Conservation (phyloP, 2,797 vertebrate genomes). For the Allobates femoralis region DNA sequence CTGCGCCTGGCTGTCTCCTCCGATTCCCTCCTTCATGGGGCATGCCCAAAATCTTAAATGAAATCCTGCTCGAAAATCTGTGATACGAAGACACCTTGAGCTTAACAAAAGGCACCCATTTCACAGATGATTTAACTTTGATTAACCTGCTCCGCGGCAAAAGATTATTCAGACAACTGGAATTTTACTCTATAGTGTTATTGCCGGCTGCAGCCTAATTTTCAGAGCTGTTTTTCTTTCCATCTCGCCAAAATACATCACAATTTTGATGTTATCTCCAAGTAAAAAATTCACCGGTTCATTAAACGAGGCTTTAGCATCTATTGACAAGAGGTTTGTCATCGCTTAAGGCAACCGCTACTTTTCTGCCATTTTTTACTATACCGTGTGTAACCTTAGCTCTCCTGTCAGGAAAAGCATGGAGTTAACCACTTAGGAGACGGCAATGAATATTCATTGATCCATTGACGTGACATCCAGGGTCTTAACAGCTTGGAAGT, state of each 20-base stretch:
- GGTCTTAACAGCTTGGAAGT: conserved; percentile 67
- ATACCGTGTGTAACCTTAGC: conserved; percentile 73
- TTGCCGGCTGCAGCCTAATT: conserved; percentile 75
- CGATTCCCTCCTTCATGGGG: conserved; percentile 20
- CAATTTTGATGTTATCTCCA: conserved; percentile 77
- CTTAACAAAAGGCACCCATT: conserved; percentile 82
- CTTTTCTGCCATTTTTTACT: conserved; percentile 70
- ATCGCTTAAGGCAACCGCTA: conserved; percentile 73
- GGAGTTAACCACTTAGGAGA: conserved; percentile 73
- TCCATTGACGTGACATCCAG: conserved; percentile 72
- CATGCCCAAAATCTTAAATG: conserved; percentile 67
- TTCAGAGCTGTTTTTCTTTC: conserved; percentile 73
- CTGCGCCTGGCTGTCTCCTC: conserved; percentile 29
- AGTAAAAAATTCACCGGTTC: conserved; percentile 76
- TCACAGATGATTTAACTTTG: conserved; percentile 83
- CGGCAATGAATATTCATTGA: conserved; percentile 75
- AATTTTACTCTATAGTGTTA: conserved; percentile 75
- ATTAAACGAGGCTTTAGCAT: conserved; percentile 75
- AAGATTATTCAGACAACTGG: conserved; percentile 76
- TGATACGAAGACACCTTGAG: conserved; percentile 70
- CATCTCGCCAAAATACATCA: conserved; percentile 78
- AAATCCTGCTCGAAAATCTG: conserved; percentile 69
- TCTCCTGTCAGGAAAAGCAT: conserved; percentile 73
- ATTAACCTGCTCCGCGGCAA: conserved; percentile 77
- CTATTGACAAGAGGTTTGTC: conserved; percentile 75